phyloP scores from a whole-genome alignment of 2,113 vertebrate genomes.

The Tragulus kanchil region DNA sequence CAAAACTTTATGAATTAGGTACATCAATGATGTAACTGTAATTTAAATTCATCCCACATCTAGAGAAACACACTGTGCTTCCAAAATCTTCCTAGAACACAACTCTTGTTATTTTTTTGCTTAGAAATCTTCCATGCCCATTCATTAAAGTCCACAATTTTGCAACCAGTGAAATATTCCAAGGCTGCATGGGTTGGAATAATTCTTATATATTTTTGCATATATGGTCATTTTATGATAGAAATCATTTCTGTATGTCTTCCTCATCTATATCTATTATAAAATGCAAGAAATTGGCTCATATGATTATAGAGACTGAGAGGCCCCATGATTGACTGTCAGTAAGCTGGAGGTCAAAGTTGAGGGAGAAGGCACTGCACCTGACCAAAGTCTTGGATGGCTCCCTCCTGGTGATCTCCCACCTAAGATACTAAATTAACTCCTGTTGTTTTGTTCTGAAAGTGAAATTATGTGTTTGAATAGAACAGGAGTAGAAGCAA shows the following conservation, averaged over 20 bases:
- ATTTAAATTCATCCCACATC: not conserved
- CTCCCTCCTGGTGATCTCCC: not conserved
- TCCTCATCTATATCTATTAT: not conserved
- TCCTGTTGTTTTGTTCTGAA: not conserved
- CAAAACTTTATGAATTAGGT: not conserved
- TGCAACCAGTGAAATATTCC: slow-evolving; percentile 37
- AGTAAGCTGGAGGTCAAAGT: not conserved
- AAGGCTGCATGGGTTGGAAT: not conserved
- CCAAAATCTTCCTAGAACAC: not conserved
- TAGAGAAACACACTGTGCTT: not conserved
- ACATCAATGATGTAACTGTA: not conserved
- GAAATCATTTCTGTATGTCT: not conserved
- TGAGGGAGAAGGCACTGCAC: not conserved
- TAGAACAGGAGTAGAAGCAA: not conserved
- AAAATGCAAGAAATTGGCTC: not conserved
- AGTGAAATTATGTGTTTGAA: not conserved
- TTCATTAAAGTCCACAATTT: not conserved
- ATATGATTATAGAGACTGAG: not conserved
- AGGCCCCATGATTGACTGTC: not conserved
- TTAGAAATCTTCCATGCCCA: not conserved
- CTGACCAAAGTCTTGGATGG: not conserved
- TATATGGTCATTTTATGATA: not conserved
- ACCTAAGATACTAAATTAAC: not conserved
- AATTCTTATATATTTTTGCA: not conserved
- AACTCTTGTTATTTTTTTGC: not conserved